phyloP scores from a whole-genome alignment of 2,113 vertebrate species.

The Panthera leo region DNA sequence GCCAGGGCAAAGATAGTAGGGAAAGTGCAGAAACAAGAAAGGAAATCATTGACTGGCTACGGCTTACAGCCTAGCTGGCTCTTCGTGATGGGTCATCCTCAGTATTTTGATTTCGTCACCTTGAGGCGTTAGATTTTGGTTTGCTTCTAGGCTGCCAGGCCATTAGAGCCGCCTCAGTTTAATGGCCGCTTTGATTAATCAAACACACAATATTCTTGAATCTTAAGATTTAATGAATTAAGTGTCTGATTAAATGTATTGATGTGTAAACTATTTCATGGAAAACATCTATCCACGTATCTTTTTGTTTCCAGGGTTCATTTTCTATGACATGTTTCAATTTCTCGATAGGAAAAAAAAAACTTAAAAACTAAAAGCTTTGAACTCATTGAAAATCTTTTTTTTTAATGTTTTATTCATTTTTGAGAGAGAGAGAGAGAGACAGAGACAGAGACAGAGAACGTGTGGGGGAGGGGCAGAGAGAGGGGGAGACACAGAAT shows the following conservation, averaged over 20 bases:
- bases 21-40: not conserved
- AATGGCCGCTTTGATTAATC: not conserved
- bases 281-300: not conserved
- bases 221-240: not conserved
- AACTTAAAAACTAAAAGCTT: not conserved
- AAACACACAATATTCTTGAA: not conserved
- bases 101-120: fast-evolving
- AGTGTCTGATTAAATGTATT: not conserved
- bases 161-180: not conserved
- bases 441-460: too few relatives aligned
- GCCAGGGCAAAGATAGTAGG: not conserved
- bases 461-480: too few relatives aligned
- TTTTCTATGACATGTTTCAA: not conserved
- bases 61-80: not conserved
- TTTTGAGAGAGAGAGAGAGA: too few relatives aligned
- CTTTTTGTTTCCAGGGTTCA: not conserved
- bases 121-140: not conserved
- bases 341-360: not conserved
- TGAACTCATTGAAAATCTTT: constrained; percentile 32
- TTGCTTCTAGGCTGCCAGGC: fast-evolving
- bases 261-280: not conserved
- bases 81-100: not conserved
- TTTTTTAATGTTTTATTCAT: too few relatives aligned
- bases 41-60: fast-evolving
- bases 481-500: too few relatives aligned